Evolutionary conservation across 2,113 vertebrate genomes (phyloP), one percentile per base, ranked within the genome.

Genomic region (Lophochroa leadbeateri): DNA sequence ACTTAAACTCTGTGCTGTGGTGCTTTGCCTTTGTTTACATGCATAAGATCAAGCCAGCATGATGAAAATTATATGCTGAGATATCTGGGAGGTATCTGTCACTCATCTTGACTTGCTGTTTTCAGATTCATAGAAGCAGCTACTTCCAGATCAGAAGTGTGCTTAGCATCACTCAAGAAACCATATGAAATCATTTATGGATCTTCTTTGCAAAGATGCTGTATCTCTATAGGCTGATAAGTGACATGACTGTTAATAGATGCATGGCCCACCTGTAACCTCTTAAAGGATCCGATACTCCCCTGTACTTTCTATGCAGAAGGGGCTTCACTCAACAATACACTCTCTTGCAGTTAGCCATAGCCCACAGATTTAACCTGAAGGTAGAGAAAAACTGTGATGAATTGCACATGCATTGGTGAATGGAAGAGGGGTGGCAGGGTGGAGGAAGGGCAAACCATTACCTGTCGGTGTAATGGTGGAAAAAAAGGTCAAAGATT

Each of bases 141-240:
- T 78, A 37, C 67, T 82, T 88, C 25, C 35, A 35, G 50, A 71
- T 75, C 16, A 65, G 49, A 53, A 82, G 13, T 39, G 17, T 71
- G 19, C 25, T 91, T 86, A 72, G 44, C 35, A 35, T 49, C 43
- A 37, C 33, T 86, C 46, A 35, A 49, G 29, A 50, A 90, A 88
- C 55, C 23, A 10, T 7, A 29, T 52, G 3, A 90, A 86, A 64
- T 65, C 3, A 17, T 37, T 63, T 69, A n/a, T 64, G 11, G 20
- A 21, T 61, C 76, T 88, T 58, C 67, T 69, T 86, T 0, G 0
- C 47, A 65, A 47, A 82, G 37, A 41, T 0, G 0, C 29, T 43
- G 24, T 27, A 11, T 58, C 52, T 50, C 35, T 71, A 1, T 13
- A 46, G 41, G 47, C 28, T 18, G 37, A 52, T 37, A 31, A 0